phyloP scores from a whole-genome alignment of 1,140 invertebrate species.

The Psix sp. region DNA sequence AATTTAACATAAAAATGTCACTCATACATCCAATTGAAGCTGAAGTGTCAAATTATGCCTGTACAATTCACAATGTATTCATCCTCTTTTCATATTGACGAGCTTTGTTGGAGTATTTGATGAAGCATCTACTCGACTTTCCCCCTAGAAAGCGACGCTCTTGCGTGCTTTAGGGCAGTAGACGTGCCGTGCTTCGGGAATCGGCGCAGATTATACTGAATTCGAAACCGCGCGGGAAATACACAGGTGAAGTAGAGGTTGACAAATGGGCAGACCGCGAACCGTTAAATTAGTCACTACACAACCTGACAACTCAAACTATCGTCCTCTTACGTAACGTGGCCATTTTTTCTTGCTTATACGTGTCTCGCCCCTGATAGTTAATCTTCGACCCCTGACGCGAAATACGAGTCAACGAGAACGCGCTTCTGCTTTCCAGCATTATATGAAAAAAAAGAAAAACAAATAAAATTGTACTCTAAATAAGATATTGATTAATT shows the following conservation, averaged over 20 bases:
- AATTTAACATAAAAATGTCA: conserved; percentile 15
- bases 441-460: conserved; percentile 1
- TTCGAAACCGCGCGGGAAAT: conserved; percentile 59
- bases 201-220: conserved; percentile 53
- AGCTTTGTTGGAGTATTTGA: conserved; percentile 29
- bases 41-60: not conserved
- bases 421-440: not conserved
- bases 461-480: conserved; percentile 1
- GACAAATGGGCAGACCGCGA: conserved; percentile 59
- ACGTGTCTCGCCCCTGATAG: conserved; percentile 20
- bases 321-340: conserved; percentile 45
- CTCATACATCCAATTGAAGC: conserved; percentile 13
- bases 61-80: conserved; percentile 19
- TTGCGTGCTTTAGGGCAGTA: conserved; percentile 50
- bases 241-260: conserved; percentile 60
- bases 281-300: conserved; percentile 61
- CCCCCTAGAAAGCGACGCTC: conserved; percentile 28
- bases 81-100: conserved; percentile 25
- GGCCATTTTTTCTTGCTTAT: conserved; percentile 36
- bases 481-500: too few relatives aligned
- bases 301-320: conserved; percentile 58
- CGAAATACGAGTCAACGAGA: conserved; percentile 10
- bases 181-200: conserved; percentile 58
- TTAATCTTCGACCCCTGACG: conserved; percentile 27
- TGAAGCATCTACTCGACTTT: conserved; percentile 44